Base-by-base conservation (phyloP, 2,797 vertebrate species). In the Menidia menidia region DNA sequence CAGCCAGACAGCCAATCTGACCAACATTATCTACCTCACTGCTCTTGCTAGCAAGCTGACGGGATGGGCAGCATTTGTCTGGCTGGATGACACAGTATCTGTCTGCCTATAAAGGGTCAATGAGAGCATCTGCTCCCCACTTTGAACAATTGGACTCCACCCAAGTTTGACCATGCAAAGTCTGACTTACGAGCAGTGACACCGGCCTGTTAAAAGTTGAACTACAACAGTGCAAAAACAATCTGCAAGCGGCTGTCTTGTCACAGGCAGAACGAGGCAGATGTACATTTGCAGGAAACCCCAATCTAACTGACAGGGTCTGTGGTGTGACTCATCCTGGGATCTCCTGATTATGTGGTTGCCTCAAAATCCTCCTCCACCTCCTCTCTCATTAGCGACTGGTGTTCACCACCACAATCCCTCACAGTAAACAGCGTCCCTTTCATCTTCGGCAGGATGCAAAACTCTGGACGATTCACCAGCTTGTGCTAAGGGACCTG, bases 21-120 rank as follows among this genome's bases (percentile, higher is more conserved):
- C 85, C 79, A 88, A 81, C 84, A 91, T 86, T 81, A 89, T 92
- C 90, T 90, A 91, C 81, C 86, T 91, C 88, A 81, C 79, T 90
- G 87, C 83, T 67, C 89, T 76, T 87, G 90, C 88, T 85, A 88
- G 86, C 88, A 90, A 91, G 90, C 89, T 92, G 90, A 88, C 87
- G 58, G 86, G 81, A 88, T 67, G 77, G 81, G 70, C 80, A 87
- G 63, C 88, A 87, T 84, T 83, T 85, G 76, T 89, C 86, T 92
- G 87, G 81, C 87, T 82, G 19, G 59, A 50, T 44, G 53, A 53
- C 57, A 53, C 60, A 71, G 10, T 60, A 63, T 77, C 55, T 80
- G 79, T 74, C 71, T 66, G 64, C n/a, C 51, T 68, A 68, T 53
- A 45, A 42, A 59, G 56, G 85, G 83, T 88, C 82, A 86, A 8